Base-by-base conservation (phyloP, 1,140 invertebrate genomes). In the Asbolus verrucosus region DNA sequence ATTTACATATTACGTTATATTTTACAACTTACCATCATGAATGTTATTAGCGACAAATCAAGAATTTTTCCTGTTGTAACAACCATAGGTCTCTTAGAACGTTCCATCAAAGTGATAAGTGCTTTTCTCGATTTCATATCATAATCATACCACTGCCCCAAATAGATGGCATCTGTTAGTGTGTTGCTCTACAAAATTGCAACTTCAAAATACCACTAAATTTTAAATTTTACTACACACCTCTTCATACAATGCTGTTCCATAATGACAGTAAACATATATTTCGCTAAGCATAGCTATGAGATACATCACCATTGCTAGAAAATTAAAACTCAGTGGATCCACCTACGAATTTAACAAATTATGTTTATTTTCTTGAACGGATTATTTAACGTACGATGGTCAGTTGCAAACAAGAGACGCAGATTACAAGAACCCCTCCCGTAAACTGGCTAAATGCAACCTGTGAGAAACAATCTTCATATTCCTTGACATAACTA, bases 191-290 rank as follows among this genome's bases (percentile, higher is more conserved):
- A 41, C 1, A 74, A 71, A 2, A 11, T 33, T 2, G 63, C 8
- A 62, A 24, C 8, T 27, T 27, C 3, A 8, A 8, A 13, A 24
- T 41, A 18, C 8, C 2, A 38, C 13, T 39, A 16, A 5, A 8
- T 63, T 2, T 39, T 6, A 14, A 63, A 31, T 16, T n/a, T 62
- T 2, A 31, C 1, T 38, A 9, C 54, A 67, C 14, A 72, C 70
- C 39, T 72, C 70, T 39, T 69, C 18, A 65, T 66, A 50, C 6
- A 72, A 39, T 15, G 39, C 50, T 46, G 77, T 77, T 43, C 79
- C 79, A 63, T 72, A 76, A 33, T 74, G 72, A 63, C 78, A 80
- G 43, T 78, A 79, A 9, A 78, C 72, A 74, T 78, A 79, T 65
- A 80, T 67, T 76, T 80, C 73, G 1, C 71, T 36, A 21, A 36